Base-by-base conservation (phyloP, 1,140 invertebrate genomes). In the Drosophila lacteicornis region DNA sequence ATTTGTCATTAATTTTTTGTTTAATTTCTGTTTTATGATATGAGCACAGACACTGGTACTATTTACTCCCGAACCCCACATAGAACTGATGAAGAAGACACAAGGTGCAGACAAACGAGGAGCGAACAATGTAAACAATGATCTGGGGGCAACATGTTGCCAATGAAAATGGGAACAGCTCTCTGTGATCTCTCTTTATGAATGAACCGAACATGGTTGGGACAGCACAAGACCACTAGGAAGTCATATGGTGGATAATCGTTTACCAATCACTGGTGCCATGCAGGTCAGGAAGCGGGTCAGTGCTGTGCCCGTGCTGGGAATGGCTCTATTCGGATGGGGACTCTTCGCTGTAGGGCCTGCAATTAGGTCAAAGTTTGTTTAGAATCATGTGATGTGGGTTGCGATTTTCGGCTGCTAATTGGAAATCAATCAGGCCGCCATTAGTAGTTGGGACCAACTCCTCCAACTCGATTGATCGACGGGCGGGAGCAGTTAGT, bases 261-360 rank as follows among this genome's bases (percentile, higher is more conserved):
- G 69, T 79, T 92, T 92, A 92, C 91, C 91, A 86, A 92, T 91
- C 47, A 92, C 91, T 57, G 91, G 91, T 73, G 91, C 91, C 91
- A 92, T 92, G 68, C 91, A 92, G 79, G 91, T 87, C 81, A 92
- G 75, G 79, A 92, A 92, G 53, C 91, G 79, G 47, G 91, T 91
- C 79, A 92, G 75, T 43, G 91, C 77, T 49, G 91, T 86, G 65
- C 87, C 91, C 38, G 84, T 86, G 69, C 75, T 66, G 63, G 65
- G 59, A 68, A 65, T 43, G 53, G 58, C 49, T 67, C 55, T 74
- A 50, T 51, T 65, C 51, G 25, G n/a, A 15, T 50, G 49, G 62
- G 57, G 40, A 65, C 27, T 55, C 65, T 61, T 17, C 19, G 78
- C 27, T 58, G 76, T 30, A 19, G 33, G 30, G 68, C 80, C 83